Evolutionary conservation across 2,113 vertebrate genomes (phyloP), one percentile per base, ranked within the genome.

Genomic region (Tenrec ecaudatus): DNA sequence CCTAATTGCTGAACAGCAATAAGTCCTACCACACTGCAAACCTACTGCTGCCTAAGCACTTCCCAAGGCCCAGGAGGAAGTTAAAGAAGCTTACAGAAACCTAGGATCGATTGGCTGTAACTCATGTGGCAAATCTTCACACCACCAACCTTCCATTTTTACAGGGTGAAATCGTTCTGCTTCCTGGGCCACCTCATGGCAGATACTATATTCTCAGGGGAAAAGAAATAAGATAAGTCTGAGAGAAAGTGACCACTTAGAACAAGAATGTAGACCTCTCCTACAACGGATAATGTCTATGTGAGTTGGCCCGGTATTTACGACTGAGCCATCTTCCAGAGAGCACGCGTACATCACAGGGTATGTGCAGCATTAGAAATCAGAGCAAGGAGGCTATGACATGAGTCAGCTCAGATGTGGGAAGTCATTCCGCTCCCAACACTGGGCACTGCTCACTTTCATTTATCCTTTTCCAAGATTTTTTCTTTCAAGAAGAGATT

Each of bases 401-500:
- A 2, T 89, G 89, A 85, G 38, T 95, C 85, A 71, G 83, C 53
- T 62, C 31, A 69, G 53, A 90, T 82, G 81, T 88, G 80, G 94
- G 90, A 93, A 95, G 80, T 43, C 57, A 58, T 82, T 78, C 89
- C 75, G 89, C 91, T 88, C 92, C 86, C 47, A 43, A 31, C 69
- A 29, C 88, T 36, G 75, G 36, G 62, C 76, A 53, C 36, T 17
- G 0, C 58, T 78, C 58, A 9, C 66, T 58, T 25, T 15, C 73
- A 60, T 79, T 64, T 53, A 85, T 82, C 47, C 57, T 91, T 89
- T 86, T 76, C 85, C 17, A 78, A 77, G 82, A 71, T 60, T 75
- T 88, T 62, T 83, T 79, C 91, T 96, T 94, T 92, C 78, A 20
- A 94, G 88, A 75, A 66, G 68, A 94, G 85, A 82, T 76, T 75